Base-by-base conservation (phyloP, 2,113 vertebrate species). In the Plestiodon gilberti region DNA sequence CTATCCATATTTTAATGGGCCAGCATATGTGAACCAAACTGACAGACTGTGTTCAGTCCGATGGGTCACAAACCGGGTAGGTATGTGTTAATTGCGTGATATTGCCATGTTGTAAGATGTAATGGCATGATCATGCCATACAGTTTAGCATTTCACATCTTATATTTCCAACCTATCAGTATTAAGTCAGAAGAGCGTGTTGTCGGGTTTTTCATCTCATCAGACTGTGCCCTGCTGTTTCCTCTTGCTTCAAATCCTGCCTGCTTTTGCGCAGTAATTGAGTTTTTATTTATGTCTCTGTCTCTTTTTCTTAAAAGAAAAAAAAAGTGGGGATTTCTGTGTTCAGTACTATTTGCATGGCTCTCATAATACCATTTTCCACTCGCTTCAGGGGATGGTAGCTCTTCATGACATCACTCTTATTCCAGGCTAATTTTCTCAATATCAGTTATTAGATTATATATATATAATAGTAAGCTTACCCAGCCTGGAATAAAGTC, bases 401-500 rank as follows among this genome's bases (percentile, higher is more conserved):
- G 30, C 0, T n/a, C 18, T 69, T 75, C 85, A 80, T 62, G 61
- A n/a, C 5, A 38, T 0, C 65, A 38, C 71, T 33, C 78, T 80
- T 13, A 73, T 77, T 73, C 3, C 0, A 4, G 82, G 64, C 64
- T 40, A 57, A 87, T 77, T 88, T 61, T 35, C n/a, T 0, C 61
- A 85, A 67, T 90, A 73, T 74, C 69, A 85, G 15, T 88, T 77
- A 83, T 77, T 87, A 91, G 62, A 87, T 87, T 84, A 91, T 87
- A n/a, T n/a, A n/a, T n/a, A 89, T 76, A 43, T 7, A 88, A 74
- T 76, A 85, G 0, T 81, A 73, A 65, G 33, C 69, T 80, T 74
- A 8, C 15, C 78, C 84, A 35, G 87, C 38, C 55, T 35, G 52
- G 38, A 84, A 73, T 89, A 59, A 85, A 67, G 11, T 85, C 2